Evolutionary conservation across 2,888 invertebrate species (phyloP).

Genomic region (Ommatoiulus sabulosus): DNA sequence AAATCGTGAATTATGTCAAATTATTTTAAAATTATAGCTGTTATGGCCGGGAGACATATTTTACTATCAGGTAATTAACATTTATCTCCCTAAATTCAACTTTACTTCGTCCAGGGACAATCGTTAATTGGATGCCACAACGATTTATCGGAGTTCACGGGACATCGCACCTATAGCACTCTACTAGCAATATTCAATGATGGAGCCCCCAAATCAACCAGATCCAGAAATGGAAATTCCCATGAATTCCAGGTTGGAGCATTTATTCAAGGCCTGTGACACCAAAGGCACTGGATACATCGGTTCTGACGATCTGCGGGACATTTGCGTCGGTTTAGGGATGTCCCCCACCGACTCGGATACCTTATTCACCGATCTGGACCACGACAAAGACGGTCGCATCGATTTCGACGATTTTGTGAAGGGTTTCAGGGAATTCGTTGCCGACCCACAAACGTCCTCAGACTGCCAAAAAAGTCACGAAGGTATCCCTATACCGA

Average conservation of each 20-base stretch:
- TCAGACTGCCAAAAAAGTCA: neutral
- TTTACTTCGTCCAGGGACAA: neutral
- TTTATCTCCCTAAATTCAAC: neutral
- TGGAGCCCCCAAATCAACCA: neutral
- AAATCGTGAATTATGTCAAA: neutral
- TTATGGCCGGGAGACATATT: no score
- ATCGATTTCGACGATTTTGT: conserved; percentile 72
- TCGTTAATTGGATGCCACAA: neutral
- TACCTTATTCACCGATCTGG: conserved; percentile 70
- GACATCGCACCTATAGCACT: neutral
- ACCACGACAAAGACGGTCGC: conserved; percentile 71
- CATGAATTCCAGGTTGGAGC: conserved; percentile 62
- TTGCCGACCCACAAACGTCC: conserved; percentile 59
- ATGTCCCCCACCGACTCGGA: conserved; percentile 68
- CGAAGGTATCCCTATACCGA: neutral
- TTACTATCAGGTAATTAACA: no score
- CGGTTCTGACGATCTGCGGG: conserved; percentile 67
- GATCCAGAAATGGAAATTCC: neutral
- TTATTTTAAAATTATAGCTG: neutral
- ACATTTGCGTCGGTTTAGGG: conserved; percentile 70
- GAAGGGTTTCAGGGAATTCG: conserved; percentile 69
- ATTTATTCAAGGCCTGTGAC: conserved; percentile 70
- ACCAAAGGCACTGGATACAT: conserved; percentile 68
- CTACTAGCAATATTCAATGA: neutral
- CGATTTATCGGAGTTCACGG: neutral